These are phyloP conservation scores for Thamnophis sirtalis DNA, from an alignment of 2,113 vertebrate genomes.

Conservation along the genomic window DNA sequence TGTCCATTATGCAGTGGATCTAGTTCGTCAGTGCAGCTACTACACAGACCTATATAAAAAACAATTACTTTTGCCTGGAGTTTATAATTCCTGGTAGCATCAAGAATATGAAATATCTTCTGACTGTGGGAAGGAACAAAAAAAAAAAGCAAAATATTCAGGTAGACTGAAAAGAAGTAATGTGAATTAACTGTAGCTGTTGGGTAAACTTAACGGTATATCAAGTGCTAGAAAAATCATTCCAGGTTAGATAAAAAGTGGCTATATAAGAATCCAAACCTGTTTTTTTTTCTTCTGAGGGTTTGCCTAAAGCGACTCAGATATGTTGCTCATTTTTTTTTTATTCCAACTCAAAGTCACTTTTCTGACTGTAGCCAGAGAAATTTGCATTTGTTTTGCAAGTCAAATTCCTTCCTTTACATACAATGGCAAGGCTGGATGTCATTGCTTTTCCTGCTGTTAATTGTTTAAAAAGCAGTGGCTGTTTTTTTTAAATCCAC, in stretches of 20 bases:
- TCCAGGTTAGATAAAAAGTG: neutral
- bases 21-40: neutral
- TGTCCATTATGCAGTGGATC: neutral
- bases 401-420: neutral
- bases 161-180: neutral
- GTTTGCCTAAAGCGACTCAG: neutral
- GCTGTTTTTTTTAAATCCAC: neutral
- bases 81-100: neutral
- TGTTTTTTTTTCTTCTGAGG: neutral
- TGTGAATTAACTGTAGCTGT: conserved; percentile 1
- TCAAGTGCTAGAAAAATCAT: neutral
- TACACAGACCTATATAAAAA: conserved; percentile 1
- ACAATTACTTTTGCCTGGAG: conserved; percentile 13
- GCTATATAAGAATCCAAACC: neutral
- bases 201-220: conserved; percentile 11
- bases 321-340: neutral
- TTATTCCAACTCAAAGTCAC: neutral
- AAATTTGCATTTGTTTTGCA: conserved; percentile 12
- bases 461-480: neutral
- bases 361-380: neutral
- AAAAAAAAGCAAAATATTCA: conserved; percentile 1
- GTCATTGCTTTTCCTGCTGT: neutral
- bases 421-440: neutral
- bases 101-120: conserved; percentile 7
- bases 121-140: neutral